Percentiles rank a stretch among this genome's conserved stretches.
These are phyloP conservation scores for Sitta europaea DNA, from an alignment of 2,113 vertebrate species.

Conservation along the genomic window DNA sequence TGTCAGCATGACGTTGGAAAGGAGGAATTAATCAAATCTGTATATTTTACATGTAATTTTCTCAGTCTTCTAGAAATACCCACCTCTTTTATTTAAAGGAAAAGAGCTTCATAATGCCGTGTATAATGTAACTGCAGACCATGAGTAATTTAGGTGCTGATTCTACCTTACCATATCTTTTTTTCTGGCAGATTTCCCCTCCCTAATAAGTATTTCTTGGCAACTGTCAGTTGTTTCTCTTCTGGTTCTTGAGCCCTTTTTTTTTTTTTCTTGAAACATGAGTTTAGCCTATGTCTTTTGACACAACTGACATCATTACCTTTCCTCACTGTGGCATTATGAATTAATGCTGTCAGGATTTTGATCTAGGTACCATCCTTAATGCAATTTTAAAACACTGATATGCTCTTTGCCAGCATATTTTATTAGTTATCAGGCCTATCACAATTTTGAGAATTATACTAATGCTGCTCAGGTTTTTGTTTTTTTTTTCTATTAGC, in stretches of 20 bases:
- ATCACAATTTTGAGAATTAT: not conserved
- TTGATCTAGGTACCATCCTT: not conserved
- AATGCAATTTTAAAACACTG: not conserved
- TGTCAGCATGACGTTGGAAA: not conserved
- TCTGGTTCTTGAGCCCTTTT: not conserved
- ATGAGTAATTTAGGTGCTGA: not conserved
- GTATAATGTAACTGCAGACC: not conserved
- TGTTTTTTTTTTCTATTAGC: not conserved
- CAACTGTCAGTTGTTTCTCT: not conserved
- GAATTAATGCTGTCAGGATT: not conserved
- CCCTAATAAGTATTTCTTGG: not conserved
- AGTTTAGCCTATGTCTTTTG: not conserved
- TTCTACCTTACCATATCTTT: not conserved
- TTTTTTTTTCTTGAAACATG: not conserved
- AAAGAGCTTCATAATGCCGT: not conserved
- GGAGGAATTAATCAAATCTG: not conserved
- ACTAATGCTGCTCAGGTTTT: not conserved
- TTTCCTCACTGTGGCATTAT: not conserved
- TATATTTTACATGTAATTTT: not conserved
- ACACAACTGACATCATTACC: not conserved
- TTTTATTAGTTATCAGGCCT: not conserved
- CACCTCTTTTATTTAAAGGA: not conserved
- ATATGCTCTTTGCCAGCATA: not conserved
- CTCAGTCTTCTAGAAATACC: not conserved
- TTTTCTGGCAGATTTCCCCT: not conserved